Percentiles rank a stretch among this genome's conserved stretches.
Evolutionary conservation across 1,140 invertebrate genomes (phyloP).

Genomic region (Gryllus bimaculatus): DNA sequence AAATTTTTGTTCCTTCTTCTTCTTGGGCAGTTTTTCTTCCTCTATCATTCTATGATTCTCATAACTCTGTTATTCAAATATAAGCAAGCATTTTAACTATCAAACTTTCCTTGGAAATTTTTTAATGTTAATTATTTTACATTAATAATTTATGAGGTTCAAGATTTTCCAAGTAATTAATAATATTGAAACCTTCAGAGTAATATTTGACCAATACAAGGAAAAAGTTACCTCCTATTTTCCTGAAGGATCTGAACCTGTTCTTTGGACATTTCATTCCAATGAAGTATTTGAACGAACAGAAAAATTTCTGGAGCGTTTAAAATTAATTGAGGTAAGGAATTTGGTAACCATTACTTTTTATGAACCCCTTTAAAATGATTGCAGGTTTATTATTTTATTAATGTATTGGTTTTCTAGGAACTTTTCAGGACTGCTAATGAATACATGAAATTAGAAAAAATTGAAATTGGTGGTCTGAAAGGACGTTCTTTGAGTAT

Average conservation of each 20-base stretch:
- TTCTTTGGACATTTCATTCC: slow-evolving; percentile 62
- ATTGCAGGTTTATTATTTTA: too few relatives aligned
- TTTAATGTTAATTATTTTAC: too few relatives aligned
- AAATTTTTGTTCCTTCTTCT: too few relatives aligned
- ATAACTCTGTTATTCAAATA: too few relatives aligned
- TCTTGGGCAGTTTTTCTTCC: too few relatives aligned
- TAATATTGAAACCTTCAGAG: background rate
- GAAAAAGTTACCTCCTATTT: slow-evolving; percentile 46
- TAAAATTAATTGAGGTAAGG: slow-evolving; percentile 41
- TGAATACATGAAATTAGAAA: slow-evolving; percentile 90
- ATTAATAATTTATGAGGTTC: too few relatives aligned
- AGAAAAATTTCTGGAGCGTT: slow-evolving; percentile 53
- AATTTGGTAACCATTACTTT: background rate
- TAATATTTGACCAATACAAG: slow-evolving; percentile 36
- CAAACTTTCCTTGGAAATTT: too few relatives aligned
- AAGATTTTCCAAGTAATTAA: too few relatives aligned
- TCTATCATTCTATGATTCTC: too few relatives aligned
- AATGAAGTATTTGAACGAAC: slow-evolving; percentile 60
- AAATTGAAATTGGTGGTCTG: slow-evolving; percentile 88
- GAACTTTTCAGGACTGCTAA: slow-evolving; percentile 83
- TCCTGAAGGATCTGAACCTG: slow-evolving; percentile 36
- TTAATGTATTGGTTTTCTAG: slow-evolving; percentile 9
- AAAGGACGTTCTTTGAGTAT: slow-evolving; percentile 73
- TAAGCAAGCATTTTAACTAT: too few relatives aligned
- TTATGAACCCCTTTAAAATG: too few relatives aligned